Evolutionary conservation across 2,888 invertebrate species (phyloP).

Genomic region (Clostera curtula): DNA sequence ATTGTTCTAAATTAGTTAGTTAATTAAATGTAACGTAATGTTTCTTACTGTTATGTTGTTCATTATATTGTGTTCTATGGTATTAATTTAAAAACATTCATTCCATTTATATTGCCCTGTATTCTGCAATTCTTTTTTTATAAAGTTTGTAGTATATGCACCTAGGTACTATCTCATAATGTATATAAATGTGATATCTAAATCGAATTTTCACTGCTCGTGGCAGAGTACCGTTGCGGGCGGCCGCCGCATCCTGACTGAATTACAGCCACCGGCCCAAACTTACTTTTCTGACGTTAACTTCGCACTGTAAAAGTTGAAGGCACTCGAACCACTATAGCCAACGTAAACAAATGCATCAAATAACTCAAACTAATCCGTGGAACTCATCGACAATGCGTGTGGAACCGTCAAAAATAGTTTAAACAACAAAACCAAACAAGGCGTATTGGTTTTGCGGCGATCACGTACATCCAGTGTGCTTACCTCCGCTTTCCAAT

Average conservation of each 20-base stretch:
- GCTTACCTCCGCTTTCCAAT: slow-evolving; percentile 44
- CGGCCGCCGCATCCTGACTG: slow-evolving; percentile 56
- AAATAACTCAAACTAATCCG: slow-evolving; percentile 11
- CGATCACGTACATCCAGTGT: slow-evolving; percentile 22
- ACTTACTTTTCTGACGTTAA: slow-evolving; percentile 43
- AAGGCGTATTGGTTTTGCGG: slow-evolving; percentile 14
- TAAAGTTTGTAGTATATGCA: too few relatives aligned
- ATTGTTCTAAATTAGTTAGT: too few relatives aligned
- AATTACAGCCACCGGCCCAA: slow-evolving; percentile 38
- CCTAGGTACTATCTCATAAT: too few relatives aligned
- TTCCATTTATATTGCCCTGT: too few relatives aligned
- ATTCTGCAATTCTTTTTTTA: too few relatives aligned
- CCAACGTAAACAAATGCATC: slow-evolving; percentile 16
- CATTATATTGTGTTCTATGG: too few relatives aligned
- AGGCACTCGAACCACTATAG: slow-evolving; percentile 26
- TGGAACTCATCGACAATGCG: slow-evolving; percentile 14
- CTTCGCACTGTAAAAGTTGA: slow-evolving; percentile 36
- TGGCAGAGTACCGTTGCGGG: slow-evolving; percentile 49
- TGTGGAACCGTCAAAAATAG: slow-evolving; percentile 12
- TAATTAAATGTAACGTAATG: too few relatives aligned
- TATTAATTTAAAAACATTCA: too few relatives aligned
- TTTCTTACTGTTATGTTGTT: too few relatives aligned
- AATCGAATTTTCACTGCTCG: too few relatives aligned
- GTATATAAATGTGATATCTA: too few relatives aligned
- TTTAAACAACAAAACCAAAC: slow-evolving; percentile 20